These are phyloP conservation scores for Brienomyrus brachyistius DNA, from an alignment of 2,113 vertebrate species.

Conservation along the genomic window DNA sequence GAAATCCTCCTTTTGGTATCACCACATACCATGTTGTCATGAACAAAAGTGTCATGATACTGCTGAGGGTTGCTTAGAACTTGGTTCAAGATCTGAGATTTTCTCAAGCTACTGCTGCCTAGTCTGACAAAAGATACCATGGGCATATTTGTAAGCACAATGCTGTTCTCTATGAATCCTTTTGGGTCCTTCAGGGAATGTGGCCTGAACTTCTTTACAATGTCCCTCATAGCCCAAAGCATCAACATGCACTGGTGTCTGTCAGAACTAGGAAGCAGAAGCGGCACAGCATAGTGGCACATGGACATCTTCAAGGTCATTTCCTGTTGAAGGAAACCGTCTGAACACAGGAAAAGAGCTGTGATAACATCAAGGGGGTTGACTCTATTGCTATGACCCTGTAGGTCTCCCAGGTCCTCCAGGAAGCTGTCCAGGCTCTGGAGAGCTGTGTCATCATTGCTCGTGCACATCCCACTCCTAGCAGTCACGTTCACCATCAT, in stretches of 20 bases:
- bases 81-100: slow-evolving; percentile 56
- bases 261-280: slow-evolving; percentile 55
- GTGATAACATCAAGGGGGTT: slow-evolving; percentile 59
- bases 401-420: neutral
- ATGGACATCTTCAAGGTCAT: slow-evolving; percentile 55
- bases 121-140: slow-evolving; percentile 63
- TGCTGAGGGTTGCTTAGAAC: slow-evolving; percentile 46
- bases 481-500: slow-evolving; percentile 37
- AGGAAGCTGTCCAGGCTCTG: neutral
- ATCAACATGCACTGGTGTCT: slow-evolving; percentile 48
- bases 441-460: neutral
- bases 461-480: slow-evolving; percentile 23
- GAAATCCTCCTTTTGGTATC: slow-evolving; percentile 50
- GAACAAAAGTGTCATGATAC: slow-evolving; percentile 44
- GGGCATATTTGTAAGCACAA: slow-evolving; percentile 43
- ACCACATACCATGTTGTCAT: slow-evolving; percentile 34
- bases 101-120: slow-evolving; percentile 47
- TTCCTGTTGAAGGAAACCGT: slow-evolving; percentile 51
- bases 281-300: slow-evolving; percentile 49
- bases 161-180: slow-evolving; percentile 26
- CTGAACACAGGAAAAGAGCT: slow-evolving; percentile 56
- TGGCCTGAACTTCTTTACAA: slow-evolving; percentile 39
- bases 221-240: slow-evolving; percentile 51
- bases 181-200: slow-evolving; percentile 20
- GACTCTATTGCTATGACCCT: slow-evolving; percentile 17